Percentiles rank a stretch among this genome's conserved stretches.
Evolutionary conservation across 2,113 vertebrate species (phyloP).

Genomic region (Trinectes maculatus): DNA sequence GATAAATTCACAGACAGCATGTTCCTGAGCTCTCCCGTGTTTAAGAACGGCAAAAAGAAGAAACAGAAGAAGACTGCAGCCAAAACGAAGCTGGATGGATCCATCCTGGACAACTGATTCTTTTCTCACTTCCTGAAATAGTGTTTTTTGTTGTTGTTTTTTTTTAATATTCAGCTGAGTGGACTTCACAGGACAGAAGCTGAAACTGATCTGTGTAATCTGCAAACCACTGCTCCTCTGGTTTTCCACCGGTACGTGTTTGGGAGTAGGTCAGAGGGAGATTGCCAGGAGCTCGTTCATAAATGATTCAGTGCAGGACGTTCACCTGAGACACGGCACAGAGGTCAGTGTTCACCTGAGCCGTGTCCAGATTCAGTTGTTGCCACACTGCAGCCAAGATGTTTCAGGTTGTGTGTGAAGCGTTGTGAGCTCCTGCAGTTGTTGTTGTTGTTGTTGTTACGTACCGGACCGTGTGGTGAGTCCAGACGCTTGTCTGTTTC

Average conservation of each 20-base stretch:
- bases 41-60: conserved; percentile 66
- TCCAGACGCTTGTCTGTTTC: neutral
- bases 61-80: neutral
- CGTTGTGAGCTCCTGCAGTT: neutral
- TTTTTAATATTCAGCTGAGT: no score
- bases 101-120: neutral
- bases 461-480: conserved; percentile 22
- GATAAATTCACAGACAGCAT: conserved; percentile 73
- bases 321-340: conserved; percentile 59
- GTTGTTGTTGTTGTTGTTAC: neutral
- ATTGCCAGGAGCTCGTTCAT: conserved; percentile 47
- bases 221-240: neutral
- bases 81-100: neutral
- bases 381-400: neutral
- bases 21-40: conserved; percentile 76
- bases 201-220: neutral
- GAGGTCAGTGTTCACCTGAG: neutral
- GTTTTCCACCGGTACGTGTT: neutral
- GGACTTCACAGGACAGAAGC: no score
- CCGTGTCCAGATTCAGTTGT: conserved; percentile 1
- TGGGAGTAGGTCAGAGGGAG: conserved; percentile 37
- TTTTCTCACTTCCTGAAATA: neutral
- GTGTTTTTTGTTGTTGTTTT: conserved; percentile 5
- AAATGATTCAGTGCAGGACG: conserved; percentile 73
- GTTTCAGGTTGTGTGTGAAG: neutral